Conservation (phyloP, 2,113 vertebrate species). For the Sterna hirundo region DNA sequence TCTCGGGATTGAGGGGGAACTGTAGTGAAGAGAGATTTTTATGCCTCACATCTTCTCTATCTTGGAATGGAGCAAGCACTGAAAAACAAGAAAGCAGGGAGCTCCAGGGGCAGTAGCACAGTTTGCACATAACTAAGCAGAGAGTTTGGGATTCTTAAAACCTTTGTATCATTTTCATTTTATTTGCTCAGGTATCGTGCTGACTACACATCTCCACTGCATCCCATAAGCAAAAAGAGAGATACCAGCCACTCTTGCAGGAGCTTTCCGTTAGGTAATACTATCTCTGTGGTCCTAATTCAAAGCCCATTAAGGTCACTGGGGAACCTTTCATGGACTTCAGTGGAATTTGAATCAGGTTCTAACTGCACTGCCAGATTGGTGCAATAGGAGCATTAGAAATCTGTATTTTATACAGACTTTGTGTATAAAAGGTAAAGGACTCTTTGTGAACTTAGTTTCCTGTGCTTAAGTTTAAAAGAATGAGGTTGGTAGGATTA, state of each 20-base stretch:
- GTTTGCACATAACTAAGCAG: slow-evolving; percentile 78
- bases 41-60: slow-evolving; percentile 64
- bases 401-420: slow-evolving; percentile 30
- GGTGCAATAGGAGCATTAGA: slow-evolving; percentile 53
- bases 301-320: slow-evolving; percentile 15
- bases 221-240: slow-evolving; percentile 59
- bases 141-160: slow-evolving; percentile 63
- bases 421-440: not conserved
- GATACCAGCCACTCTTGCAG: slow-evolving; percentile 66
- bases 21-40: slow-evolving; percentile 46
- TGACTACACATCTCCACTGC: slow-evolving; percentile 63
- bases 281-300: slow-evolving; percentile 36
- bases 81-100: slow-evolving; percentile 65
- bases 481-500: not conserved
- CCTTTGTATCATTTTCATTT: slow-evolving; percentile 69
- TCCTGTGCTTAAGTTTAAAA: slow-evolving; percentile 12
- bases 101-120: slow-evolving; percentile 72
- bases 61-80: slow-evolving; percentile 70
- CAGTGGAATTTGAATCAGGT: slow-evolving; percentile 16
- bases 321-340: not conserved
- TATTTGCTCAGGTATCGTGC: slow-evolving; percentile 81
- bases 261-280: slow-evolving; percentile 54
- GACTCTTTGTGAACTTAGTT: not conserved
- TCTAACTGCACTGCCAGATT: slow-evolving; percentile 12
- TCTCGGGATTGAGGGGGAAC: slow-evolving; percentile 78